Base-by-base conservation (phyloP, 2,888 invertebrate species). In the Minunthozetes semirufus region DNA sequence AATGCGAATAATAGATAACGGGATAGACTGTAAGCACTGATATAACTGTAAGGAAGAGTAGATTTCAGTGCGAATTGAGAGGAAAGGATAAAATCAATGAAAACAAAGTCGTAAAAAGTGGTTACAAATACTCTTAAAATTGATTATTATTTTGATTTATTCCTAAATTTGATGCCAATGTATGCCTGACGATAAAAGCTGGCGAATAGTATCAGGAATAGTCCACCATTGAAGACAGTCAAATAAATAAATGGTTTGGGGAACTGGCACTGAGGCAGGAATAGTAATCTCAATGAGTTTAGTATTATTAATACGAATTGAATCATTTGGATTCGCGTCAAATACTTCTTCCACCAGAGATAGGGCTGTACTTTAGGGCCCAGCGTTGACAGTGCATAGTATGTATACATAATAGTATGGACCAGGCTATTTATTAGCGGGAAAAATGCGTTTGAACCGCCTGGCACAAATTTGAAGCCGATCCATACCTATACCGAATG, bases 321-420 rank as follows among this genome's bases (percentile, higher is more conserved):
- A 50, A 77, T 76, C 76, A 84, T 83, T 80, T 84, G 84, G 82
- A 84, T 81, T 74, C 80, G 80, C 25, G 84, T 84, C 81, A 84
- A 82, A 79, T 84, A 84, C 70, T 81, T 82, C 79, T 84, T 84
- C 84, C 84, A 84, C 84, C 84, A 84, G 46, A 84, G 80, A 77
- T 82, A 84, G 78, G 83, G 83, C 78, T 82, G 82, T 78, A 82
- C 82, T n/a, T 80, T 77, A 17, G 83, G 83, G 29, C 83, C 83
- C n/a, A 84, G 77, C 17, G 83, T 83, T 4, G 84, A 81, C 79
- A 84, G 75, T 2, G 82, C 83, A 76, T 84, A 84, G 78, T 84
- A 84, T 8, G 81, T 81, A 79, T 84, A 84, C 84, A 84, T 84
- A 77, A 84, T 78, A 75, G 84, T 80, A 78, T 84, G 84, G 59